phyloP scores from a whole-genome alignment of 2,113 vertebrate genomes.

The Bos taurus region ARS-UCD2.0 NC_037331.1:39084501-39085000 shows the following conservation, averaged over 20 bases:
- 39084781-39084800: not conserved
- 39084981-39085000: not conserved
- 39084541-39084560: not conserved
- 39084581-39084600: not conserved
- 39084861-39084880: conserved; percentile 26
- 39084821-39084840: not conserved
- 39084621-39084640: not conserved
- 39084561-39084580: not conserved
- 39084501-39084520: not conserved
- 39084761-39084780: not conserved
- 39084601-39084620: not conserved
- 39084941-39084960: not conserved
- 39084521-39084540: not conserved
- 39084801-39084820: not conserved
- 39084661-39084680: not conserved
- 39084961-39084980: not conserved
- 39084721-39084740: not conserved
- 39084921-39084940: not conserved
- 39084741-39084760: not conserved
- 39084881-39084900: not conserved
- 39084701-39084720: not conserved
- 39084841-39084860: not conserved
- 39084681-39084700: not conserved
- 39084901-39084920: not conserved
- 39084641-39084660: not conserved